Percentiles rank a stretch among this genome's conserved stretches.
Evolutionary conservation across 2,888 invertebrate genomes (phyloP).

Genomic region (Nephrotoma guestfalica): DNA sequence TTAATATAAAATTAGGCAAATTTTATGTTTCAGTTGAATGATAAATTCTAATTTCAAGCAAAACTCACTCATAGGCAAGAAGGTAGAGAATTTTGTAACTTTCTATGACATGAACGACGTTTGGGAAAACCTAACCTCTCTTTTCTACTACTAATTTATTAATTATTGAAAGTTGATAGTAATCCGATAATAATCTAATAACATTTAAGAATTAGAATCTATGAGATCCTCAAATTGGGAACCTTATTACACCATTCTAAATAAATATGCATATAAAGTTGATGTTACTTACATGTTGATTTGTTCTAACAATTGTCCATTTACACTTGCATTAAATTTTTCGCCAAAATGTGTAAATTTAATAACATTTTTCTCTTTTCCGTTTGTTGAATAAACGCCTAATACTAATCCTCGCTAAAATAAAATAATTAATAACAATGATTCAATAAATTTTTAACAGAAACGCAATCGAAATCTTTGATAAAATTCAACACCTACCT

Average conservation of each 20-base stretch:
- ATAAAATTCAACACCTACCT: background rate
- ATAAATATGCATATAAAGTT: background rate
- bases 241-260: background rate
- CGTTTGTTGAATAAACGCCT: background rate
- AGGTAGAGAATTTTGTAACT: background rate
- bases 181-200: background rate
- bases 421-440: background rate
- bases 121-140: background rate
- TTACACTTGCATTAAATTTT: slow-evolving; percentile 1
- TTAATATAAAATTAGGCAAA: background rate
- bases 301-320: slow-evolving; percentile 4
- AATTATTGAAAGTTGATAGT: background rate
- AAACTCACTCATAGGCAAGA: background rate
- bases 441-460: background rate
- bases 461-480: background rate
- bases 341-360: slow-evolving; percentile 3
- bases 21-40: slow-evolving; percentile 1
- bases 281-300: slow-evolving; percentile 3
- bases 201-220: background rate
- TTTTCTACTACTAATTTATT: background rate
- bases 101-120: background rate
- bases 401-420: slow-evolving; percentile 5
- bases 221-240: background rate
- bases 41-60: background rate
- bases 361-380: background rate